Conservation (phyloP, 2,113 vertebrate genomes). For the Microcebus lehilahytsara region DNA sequence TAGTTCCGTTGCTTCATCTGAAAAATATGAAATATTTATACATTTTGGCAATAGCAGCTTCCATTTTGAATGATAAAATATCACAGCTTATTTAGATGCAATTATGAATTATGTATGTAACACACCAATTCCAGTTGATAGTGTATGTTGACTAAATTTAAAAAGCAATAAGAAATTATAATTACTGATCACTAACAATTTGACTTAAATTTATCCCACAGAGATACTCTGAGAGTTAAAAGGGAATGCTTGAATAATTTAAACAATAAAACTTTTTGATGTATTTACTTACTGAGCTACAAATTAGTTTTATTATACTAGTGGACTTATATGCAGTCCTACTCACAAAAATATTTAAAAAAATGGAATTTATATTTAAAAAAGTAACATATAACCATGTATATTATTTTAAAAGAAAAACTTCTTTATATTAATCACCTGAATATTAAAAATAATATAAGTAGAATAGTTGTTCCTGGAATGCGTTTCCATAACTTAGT, state of each 20-base stretch:
- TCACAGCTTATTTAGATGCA: background rate
- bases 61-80: background rate
- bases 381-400: background rate
- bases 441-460: background rate
- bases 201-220: background rate
- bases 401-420: constrained; percentile 15
- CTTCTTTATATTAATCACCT: background rate
- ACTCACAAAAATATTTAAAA: background rate
- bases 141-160: background rate
- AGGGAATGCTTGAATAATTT: constrained; percentile 7
- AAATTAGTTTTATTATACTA: background rate
- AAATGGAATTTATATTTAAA: background rate
- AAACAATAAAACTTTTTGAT: background rate
- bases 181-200: background rate
- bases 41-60: background rate
- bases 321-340: background rate
- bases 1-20: background rate
- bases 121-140: background rate
- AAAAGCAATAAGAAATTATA: background rate
- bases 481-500: background rate
- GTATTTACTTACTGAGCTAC: background rate
- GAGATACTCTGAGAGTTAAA: background rate
- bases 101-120: background rate
- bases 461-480: background rate
- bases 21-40: background rate